Conservation (phyloP, 2,888 invertebrate genomes). For the Eilema caniola region DNA sequence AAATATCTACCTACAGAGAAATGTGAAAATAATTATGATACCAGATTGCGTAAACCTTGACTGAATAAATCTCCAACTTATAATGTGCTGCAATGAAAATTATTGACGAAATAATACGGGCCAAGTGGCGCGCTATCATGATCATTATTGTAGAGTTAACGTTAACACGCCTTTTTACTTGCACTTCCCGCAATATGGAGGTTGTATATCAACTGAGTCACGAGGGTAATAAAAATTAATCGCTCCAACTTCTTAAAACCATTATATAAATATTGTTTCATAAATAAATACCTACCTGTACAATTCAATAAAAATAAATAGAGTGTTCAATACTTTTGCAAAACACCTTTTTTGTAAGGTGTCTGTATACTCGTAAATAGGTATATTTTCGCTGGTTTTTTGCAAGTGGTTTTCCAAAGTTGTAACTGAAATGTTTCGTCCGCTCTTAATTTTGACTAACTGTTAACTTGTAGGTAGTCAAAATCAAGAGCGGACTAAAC, state of each 20-base stretch:
- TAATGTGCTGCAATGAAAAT: conserved; percentile 42
- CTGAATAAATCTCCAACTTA: conserved; percentile 36
- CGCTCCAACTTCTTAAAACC: conserved; percentile 21
- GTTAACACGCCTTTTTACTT: conserved; percentile 35
- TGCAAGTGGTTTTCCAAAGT: background rate
- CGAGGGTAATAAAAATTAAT: conserved; percentile 31
- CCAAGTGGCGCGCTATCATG: conserved; percentile 22
- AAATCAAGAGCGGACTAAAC: no score
- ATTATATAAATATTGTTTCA: conserved; percentile 10
- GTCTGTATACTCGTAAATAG: background rate
- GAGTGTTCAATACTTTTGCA: background rate
- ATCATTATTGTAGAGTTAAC: conserved; percentile 45
- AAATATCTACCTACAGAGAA: conserved; percentile 36
- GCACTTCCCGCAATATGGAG: conserved; percentile 32
- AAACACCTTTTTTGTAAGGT: background rate
- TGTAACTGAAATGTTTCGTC: background rate
- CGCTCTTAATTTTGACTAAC: no score
- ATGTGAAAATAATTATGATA: conserved; percentile 51
- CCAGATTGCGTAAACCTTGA: conserved; percentile 37
- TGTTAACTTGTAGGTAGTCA: no score
- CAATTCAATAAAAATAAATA: background rate
- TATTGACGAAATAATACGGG: conserved; percentile 36
- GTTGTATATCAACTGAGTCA: conserved; percentile 29
- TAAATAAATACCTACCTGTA: background rate
- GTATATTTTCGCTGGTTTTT: no score